Conservation (phyloP, 2,888 invertebrate genomes). For the Mythimna loreyi region DNA sequence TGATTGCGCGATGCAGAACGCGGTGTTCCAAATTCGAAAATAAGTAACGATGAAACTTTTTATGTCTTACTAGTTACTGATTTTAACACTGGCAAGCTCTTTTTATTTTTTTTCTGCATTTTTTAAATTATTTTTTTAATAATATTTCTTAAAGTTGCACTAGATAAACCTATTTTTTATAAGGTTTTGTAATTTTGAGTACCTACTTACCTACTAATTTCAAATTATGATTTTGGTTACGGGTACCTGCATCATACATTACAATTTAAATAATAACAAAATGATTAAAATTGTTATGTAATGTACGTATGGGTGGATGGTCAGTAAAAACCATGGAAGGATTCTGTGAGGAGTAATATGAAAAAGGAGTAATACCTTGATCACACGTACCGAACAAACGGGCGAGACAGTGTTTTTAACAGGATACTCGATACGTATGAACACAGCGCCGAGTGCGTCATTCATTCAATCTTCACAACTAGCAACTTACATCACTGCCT, state of each 20-base stretch:
- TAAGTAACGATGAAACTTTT: not conserved
- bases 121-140: not conserved
- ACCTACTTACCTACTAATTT: not conserved
- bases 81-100: not conserved
- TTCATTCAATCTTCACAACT: no score
- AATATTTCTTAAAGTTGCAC: not conserved
- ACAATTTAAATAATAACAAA: not conserved
- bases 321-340: no score
- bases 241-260: not conserved
- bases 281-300: not conserved
- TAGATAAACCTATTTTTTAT: not conserved
- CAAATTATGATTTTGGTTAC: not conserved
- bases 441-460: no score
- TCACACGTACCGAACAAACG: no score
- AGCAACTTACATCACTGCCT: no score
- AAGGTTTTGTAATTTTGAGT: not conserved
- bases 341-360: no score
- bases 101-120: not conserved
- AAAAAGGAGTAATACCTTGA: no score
- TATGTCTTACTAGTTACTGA: not conserved
- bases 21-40: constrained; percentile 12
- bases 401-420: no score
- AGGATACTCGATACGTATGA: no score
- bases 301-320: no score
- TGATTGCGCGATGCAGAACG: constrained; percentile 44